phyloP scores from a whole-genome alignment of 2,797 vertebrate genomes.

The Anguilla megastoma region DNA sequence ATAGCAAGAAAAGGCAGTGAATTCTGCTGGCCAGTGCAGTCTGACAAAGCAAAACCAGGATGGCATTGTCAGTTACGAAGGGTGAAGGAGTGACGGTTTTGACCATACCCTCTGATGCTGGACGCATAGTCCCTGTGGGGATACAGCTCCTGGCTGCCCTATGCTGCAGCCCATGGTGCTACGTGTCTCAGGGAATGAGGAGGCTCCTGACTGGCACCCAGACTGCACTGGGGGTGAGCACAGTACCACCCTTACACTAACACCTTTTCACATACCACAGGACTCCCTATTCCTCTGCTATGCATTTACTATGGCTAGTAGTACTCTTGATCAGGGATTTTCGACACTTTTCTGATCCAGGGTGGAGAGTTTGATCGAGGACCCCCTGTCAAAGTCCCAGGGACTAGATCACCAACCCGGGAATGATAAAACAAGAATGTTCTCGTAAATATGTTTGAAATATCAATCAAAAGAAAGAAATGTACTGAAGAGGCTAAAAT shows the following conservation, averaged over 20 bases:
- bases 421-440: not conserved
- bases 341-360: too few relatives aligned
- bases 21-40: not conserved
- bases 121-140: conserved; percentile 58
- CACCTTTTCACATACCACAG: not conserved
- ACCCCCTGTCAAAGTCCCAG: too few relatives aligned
- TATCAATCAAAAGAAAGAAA: not conserved
- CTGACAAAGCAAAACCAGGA: conserved; percentile 42
- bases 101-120: conserved; percentile 57
- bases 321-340: too few relatives aligned
- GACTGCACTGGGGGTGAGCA: conserved; percentile 58
- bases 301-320: not conserved
- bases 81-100: conserved; percentile 60
- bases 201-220: conserved; percentile 37
- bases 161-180: conserved; percentile 64
- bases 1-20: not conserved
- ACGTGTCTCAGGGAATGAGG: conserved; percentile 51
- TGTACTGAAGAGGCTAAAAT: not conserved
- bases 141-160: conserved; percentile 62
- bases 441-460: not conserved
- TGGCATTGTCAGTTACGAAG: conserved; percentile 58
- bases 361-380: too few relatives aligned
- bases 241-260: not conserved
- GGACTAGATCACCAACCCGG: not conserved
- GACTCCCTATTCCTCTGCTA: not conserved